Conservation (phyloP, 2,797 vertebrate genomes). For the Neostethus bicornis region DNA sequence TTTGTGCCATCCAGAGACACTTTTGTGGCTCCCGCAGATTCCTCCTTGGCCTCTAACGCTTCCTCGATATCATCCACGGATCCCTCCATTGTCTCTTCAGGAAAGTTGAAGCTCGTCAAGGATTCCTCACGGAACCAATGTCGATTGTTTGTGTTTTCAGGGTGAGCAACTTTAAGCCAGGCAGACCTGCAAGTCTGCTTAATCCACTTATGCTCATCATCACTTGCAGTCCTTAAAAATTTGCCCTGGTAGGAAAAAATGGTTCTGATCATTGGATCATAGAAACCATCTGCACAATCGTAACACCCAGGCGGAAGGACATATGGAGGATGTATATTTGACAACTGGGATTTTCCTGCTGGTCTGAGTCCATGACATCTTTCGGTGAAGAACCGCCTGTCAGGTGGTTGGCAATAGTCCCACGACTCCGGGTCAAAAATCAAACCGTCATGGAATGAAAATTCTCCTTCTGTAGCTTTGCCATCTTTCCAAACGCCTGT, state of each 20-base stretch:
- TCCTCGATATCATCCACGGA: too few relatives aligned
- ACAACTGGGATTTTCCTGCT: constrained; percentile 89
- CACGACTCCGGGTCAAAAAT: constrained; percentile 85
- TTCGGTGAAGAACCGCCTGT: constrained; percentile 91
- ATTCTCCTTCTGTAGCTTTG: constrained; percentile 84
- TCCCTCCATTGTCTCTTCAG: too few relatives aligned
- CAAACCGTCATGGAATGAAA: constrained; percentile 89
- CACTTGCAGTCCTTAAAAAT: constrained; percentile 92
- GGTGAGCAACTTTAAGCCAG: too few relatives aligned
- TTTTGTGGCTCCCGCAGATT: too few relatives aligned
- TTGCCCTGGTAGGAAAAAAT: constrained; percentile 79
- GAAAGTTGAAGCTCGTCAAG: too few relatives aligned
- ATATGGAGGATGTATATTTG: constrained; percentile 83
- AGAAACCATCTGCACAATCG: constrained; percentile 94
- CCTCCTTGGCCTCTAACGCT: too few relatives aligned
- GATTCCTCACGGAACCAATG: too few relatives aligned
- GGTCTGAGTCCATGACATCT: constrained; percentile 88
- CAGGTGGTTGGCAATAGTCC: constrained; percentile 88
- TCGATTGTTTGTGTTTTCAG: too few relatives aligned
- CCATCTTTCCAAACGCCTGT: too few relatives aligned
- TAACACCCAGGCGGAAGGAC: constrained; percentile 87
- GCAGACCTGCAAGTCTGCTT: too few relatives aligned
- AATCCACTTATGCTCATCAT: constrained; percentile 41
- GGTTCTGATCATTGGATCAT: constrained; percentile 83
- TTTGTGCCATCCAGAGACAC: too few relatives aligned